These are phyloP conservation scores for Sebastes minor DNA, from an alignment of 2,797 vertebrate genomes.

Conservation along the genomic window DNA sequence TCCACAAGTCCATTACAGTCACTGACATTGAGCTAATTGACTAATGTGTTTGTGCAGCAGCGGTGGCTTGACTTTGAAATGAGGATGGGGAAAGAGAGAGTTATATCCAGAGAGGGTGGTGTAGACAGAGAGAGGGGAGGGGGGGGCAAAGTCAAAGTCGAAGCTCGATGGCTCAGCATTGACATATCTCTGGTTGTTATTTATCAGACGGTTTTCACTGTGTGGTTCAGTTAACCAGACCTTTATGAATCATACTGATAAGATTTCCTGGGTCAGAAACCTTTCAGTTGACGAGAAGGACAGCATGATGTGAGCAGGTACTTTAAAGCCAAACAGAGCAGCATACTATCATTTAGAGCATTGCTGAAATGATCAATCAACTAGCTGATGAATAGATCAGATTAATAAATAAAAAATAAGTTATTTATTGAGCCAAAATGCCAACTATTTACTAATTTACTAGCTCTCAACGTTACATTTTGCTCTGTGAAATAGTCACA, in stretches of 20 bases:
- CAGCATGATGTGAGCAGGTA: not conserved
- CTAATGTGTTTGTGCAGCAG: conserved; percentile 42
- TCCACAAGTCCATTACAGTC: conserved; percentile 70
- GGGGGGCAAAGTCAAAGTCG: conserved; percentile 10
- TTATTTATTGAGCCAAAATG: not conserved
- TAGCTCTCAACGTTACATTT: not conserved
- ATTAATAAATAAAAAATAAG: not conserved
- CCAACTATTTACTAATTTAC: not conserved
- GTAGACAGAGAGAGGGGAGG: not conserved
- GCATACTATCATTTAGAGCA: not conserved
- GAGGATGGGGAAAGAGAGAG: conserved; percentile 18
- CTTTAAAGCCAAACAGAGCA: not conserved
- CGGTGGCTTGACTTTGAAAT: conserved; percentile 47
- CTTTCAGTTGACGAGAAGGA: not conserved
- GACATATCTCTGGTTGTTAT: conserved; percentile 36
- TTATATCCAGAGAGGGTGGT: conserved; percentile 6
- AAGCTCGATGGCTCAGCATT: conserved; percentile 28
- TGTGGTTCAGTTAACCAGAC: conserved; percentile 36
- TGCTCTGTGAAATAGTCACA: not conserved
- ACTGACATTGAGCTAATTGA: conserved; percentile 79
- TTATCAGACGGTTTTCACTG: conserved; percentile 5
- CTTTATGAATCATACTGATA: conserved; percentile 37
- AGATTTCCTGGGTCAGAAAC: conserved; percentile 28
- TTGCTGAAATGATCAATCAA: not conserved
- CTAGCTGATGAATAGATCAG: not conserved